Evolutionary conservation across 2,888 invertebrate genomes (phyloP), one percentile per base, ranked within the genome.

Genomic region (Caenorhabditis sp.): DNA sequence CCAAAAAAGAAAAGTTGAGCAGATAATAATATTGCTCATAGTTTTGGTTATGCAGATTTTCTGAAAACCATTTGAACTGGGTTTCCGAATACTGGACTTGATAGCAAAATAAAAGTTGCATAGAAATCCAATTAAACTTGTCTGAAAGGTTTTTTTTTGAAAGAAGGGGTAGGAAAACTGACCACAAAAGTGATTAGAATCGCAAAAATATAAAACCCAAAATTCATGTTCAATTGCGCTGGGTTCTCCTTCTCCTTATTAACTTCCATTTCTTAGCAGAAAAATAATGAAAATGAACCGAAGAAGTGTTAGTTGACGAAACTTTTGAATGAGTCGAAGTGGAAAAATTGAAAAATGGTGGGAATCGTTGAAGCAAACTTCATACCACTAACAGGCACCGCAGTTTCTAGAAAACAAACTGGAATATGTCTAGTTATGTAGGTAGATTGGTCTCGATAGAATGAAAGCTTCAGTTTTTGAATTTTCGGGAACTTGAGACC

Each of bases 41-140:
- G 80, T 61, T 63, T 80, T 80, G 1, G 54, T 14, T 6, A 69
- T 24, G 28, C 80, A 80, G 7, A 80, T 16, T 28, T 54, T 80
- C 24, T 61, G 73, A 58, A 80, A 80, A 14, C 74, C 73, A 24
- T 44, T 74, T 1, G 41, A 63, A 0, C 35, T 31, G 7, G 28
- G 35, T n/a, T 51, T 51, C 38, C 44, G 47, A 16, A 22, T 41
- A 28, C 68, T 31, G 51, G 44, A 63, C 16, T 63, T 63, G 8
- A 28, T 24, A 35, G 12, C 2, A 12, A 38, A 76, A 41, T 24
- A 76, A 19, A 41, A 19, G 28, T 68, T 76, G 28, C 35, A 49
- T 19, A 28, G 0, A 5, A 31, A 26, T 14, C 76, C 76, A n/a
- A 51, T 31, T 4, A 47, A 31, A 54, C 58, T 59, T n/a, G 24